Evolutionary conservation across 64 coral and sea anemone species (phyloP).

Genomic region (Platygyra sinensis): DNA sequence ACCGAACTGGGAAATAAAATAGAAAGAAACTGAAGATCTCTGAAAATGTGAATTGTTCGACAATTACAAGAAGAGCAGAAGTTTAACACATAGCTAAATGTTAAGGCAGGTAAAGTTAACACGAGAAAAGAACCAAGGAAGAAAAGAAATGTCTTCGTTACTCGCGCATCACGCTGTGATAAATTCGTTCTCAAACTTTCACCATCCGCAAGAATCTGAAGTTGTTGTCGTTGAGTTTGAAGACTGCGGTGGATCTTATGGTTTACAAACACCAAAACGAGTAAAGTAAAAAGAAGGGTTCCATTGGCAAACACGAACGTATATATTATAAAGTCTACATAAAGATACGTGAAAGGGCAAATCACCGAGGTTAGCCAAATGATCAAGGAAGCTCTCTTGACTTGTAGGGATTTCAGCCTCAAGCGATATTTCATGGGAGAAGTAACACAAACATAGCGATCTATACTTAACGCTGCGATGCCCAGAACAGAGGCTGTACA

Average conservation of each 20-base stretch:
- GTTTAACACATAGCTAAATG: slow-evolving; percentile 51
- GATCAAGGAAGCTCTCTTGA: slow-evolving; percentile 47
- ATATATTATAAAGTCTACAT: slow-evolving; percentile 81
- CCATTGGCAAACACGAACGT: slow-evolving; percentile 80
- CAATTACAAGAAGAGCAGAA: slow-evolving; percentile 38
- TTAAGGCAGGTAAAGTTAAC: slow-evolving; percentile 39
- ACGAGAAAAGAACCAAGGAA: slow-evolving; percentile 39
- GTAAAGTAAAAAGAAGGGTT: slow-evolving; percentile 69
- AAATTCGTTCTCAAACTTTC: slow-evolving; percentile 1
- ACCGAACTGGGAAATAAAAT: slow-evolving; percentile 64
- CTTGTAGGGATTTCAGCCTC: slow-evolving; percentile 31
- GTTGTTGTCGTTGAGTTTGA: slow-evolving; percentile 33
- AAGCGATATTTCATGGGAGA: slow-evolving; percentile 66
- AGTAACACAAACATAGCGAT: slow-evolving; percentile 70
- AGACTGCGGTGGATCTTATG: slow-evolving; percentile 46
- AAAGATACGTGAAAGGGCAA: slow-evolving; percentile 61
- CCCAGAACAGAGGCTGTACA: slow-evolving; percentile 85
- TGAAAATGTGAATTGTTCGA: slow-evolving; percentile 36
- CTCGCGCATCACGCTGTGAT: slow-evolving; percentile 19
- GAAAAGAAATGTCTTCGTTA: slow-evolving; percentile 28
- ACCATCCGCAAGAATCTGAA: not conserved
- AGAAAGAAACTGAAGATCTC: slow-evolving; percentile 47
- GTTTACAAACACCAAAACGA: slow-evolving; percentile 62
- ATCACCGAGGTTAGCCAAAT: slow-evolving; percentile 67
- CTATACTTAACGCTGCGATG: slow-evolving; percentile 74